phyloP scores from a whole-genome alignment of 1,140 invertebrate genomes.

The Drosophila gunungcola region DNA sequence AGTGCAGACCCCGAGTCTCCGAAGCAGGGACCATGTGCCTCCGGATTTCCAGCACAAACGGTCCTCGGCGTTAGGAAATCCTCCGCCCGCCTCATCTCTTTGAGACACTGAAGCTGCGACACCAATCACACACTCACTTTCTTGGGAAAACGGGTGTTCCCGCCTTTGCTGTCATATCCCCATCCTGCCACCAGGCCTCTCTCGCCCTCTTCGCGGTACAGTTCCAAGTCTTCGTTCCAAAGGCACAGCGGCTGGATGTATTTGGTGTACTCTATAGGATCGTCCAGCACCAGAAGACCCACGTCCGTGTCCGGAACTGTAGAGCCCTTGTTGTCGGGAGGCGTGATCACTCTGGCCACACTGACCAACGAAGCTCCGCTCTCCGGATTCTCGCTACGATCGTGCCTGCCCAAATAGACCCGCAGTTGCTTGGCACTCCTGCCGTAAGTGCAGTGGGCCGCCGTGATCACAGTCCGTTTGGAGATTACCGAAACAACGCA shows the following conservation, averaged over 20 bases:
- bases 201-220: constrained; percentile 4
- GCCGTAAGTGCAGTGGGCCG: constrained; percentile 18
- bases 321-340: not conserved
- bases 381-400: constrained; percentile 12
- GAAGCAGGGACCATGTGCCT: constrained; percentile 13
- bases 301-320: constrained; percentile 11
- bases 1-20: constrained; percentile 17
- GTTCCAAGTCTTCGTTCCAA: not conserved
- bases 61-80: constrained; percentile 12
- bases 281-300: constrained; percentile 4
- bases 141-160: constrained; percentile 20
- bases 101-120: constrained; percentile 12
- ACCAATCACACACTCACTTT: constrained; percentile 15
- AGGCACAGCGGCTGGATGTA: constrained; percentile 18
- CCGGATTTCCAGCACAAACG: constrained; percentile 2
- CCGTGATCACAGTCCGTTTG: constrained; percentile 19
- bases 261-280: constrained; percentile 7
- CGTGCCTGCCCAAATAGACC: constrained; percentile 18
- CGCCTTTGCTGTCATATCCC: constrained; percentile 1
- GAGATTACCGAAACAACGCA: constrained; percentile 21
- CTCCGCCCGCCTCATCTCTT: constrained; percentile 7
- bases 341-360: constrained; percentile 7
- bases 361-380: not conserved
- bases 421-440: constrained; percentile 2
- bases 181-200: constrained; percentile 10